These are phyloP conservation scores for Hyles vespertilio DNA, from an alignment of 1,140 invertebrate genomes.

Conservation along the genomic window DNA sequence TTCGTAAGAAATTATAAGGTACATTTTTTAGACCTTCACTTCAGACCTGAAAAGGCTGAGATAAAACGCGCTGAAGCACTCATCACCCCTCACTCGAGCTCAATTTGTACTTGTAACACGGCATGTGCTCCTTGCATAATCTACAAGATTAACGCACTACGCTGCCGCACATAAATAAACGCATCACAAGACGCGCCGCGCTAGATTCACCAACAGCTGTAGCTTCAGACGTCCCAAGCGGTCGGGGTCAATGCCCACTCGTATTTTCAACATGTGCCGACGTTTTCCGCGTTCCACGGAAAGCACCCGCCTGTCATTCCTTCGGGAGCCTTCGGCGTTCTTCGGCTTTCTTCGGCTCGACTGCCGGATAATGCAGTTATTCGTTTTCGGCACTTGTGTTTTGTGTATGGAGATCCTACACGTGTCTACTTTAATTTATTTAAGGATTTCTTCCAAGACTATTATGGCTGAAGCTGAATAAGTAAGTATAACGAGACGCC, in stretches of 20 bases:
- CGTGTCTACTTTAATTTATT: too few relatives aligned
- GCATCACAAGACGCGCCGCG: constrained; percentile 54
- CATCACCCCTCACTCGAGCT: too few relatives aligned
- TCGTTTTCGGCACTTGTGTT: not conserved
- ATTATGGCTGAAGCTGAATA: too few relatives aligned
- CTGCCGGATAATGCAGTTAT: not conserved
- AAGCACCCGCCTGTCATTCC: constrained; percentile 66
- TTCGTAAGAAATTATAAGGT: too few relatives aligned
- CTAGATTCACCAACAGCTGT: constrained; percentile 70
- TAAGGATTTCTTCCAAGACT: too few relatives aligned
- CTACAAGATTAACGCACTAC: constrained; percentile 7
- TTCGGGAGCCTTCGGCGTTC: constrained; percentile 52
- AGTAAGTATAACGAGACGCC: too few relatives aligned
- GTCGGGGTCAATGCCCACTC: constrained; percentile 70
- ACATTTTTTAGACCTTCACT: too few relatives aligned
- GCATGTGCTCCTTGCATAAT: too few relatives aligned
- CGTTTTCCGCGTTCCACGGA: constrained; percentile 72
- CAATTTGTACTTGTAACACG: too few relatives aligned
- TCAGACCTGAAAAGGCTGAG: too few relatives aligned
- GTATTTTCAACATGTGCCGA: constrained; percentile 73
- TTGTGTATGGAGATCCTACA: too few relatives aligned
- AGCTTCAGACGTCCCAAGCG: constrained; percentile 56
- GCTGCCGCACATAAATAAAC: constrained; percentile 53
- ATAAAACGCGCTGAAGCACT: too few relatives aligned
- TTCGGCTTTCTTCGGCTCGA: constrained; percentile 40